Evolutionary conservation across 2,113 vertebrate species (phyloP).

Genomic region (Rhodinocichla rosea): DNA sequence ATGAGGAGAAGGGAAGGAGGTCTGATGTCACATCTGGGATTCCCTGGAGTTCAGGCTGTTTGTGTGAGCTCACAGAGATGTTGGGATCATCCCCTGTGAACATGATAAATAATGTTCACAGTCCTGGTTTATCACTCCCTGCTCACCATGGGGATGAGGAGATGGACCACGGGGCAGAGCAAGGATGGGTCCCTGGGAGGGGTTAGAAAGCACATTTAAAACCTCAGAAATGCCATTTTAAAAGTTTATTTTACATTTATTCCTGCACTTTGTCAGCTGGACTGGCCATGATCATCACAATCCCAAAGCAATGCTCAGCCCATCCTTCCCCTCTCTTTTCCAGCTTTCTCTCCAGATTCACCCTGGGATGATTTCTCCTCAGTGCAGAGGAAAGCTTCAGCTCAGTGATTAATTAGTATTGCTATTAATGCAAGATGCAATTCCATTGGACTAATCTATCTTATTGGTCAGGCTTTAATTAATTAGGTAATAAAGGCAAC

Average conservation of each 20-base stretch:
- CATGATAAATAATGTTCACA: too few relatives aligned
- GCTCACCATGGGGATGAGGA: background rate
- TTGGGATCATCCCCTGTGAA: background rate
- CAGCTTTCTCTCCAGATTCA: background rate
- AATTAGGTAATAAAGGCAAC: slow-evolving; percentile 65
- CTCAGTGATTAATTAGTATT: slow-evolving; percentile 69
- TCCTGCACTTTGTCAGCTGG: background rate
- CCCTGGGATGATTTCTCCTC: background rate
- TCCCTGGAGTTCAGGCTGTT: background rate
- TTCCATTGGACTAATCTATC: slow-evolving; percentile 59
- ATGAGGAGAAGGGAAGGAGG: background rate
- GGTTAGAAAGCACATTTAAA: background rate
- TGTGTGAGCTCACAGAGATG: background rate
- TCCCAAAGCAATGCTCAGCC: fast-evolving
- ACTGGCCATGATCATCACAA: background rate
- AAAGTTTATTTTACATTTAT: background rate
- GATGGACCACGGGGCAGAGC: background rate
- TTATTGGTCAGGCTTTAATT: slow-evolving; percentile 65
- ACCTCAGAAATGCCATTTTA: background rate
- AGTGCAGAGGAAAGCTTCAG: slow-evolving; percentile 7
- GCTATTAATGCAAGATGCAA: slow-evolving; percentile 56
- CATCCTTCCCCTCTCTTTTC: background rate
- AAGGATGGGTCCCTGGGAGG: background rate
- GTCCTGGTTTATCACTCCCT: background rate
- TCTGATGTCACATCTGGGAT: background rate